Percentiles rank a stretch among this genome's conserved stretches.
These are phyloP conservation scores for Brachionus manjavacas DNA, from an alignment of 1,140 invertebrate species.

Conservation along the genomic window DNA sequence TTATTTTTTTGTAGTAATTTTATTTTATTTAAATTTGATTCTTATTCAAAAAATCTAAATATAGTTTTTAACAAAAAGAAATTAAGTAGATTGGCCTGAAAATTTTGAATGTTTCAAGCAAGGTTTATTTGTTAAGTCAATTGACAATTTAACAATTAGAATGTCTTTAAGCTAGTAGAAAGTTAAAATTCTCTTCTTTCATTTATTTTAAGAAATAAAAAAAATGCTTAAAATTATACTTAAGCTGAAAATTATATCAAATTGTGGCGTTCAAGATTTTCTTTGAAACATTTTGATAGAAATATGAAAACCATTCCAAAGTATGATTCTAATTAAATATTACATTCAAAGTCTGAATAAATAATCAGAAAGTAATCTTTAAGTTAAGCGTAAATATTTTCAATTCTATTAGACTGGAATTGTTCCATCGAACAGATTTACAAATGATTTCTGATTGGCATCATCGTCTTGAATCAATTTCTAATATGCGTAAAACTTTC, in stretches of 20 bases:
- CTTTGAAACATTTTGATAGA: not conserved
- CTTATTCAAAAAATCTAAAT: no score
- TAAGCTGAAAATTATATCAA: not conserved
- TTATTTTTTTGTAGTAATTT: no score
- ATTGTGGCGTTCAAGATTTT: not conserved
- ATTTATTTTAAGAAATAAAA: not conserved
- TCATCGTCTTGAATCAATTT: slow-evolving; percentile 3
- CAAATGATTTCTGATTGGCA: not conserved
- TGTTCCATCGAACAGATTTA: not conserved
- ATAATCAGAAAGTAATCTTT: not conserved
- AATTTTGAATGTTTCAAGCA: no score
- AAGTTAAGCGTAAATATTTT: not conserved
- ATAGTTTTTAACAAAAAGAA: no score
- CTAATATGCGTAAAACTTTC: not conserved
- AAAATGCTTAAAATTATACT: not conserved
- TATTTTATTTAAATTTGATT: no score
- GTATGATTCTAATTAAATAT: not conserved
- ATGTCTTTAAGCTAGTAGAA: not conserved
- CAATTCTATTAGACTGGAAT: not conserved
- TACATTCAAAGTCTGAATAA: not conserved
- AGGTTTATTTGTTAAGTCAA: no score
- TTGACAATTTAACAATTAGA: not conserved
- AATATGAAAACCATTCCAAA: not conserved
- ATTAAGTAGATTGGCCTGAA: no score
- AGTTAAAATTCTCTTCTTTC: no score